Evolutionary conservation across 2,888 invertebrate species (phyloP).

Genomic region (Drosophila kuntzei): DNA sequence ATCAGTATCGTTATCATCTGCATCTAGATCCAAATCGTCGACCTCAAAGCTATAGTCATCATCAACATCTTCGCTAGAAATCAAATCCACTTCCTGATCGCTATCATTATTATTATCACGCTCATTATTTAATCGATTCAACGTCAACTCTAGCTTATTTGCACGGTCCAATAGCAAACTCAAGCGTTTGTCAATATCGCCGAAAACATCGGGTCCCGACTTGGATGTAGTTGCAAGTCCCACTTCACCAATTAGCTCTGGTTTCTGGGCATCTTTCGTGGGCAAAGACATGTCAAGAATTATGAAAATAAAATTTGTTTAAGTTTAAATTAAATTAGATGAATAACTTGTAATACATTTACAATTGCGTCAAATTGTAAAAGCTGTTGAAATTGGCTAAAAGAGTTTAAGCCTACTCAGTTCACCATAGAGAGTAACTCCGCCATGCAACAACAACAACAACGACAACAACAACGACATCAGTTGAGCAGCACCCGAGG

Average conservation of each 20-base stretch:
- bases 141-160: slow-evolving; percentile 34
- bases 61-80: background rate
- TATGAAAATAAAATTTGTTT: background rate
- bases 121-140: slow-evolving; percentile 27
- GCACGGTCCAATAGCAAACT: slow-evolving; percentile 30
- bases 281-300: slow-evolving; percentile 29
- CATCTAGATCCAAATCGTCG: background rate
- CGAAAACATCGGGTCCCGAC: slow-evolving; percentile 18
- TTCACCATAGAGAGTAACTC: slow-evolving; percentile 1
- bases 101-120: background rate
- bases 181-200: slow-evolving; percentile 49
- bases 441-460: background rate
- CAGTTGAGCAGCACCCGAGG: slow-evolving; percentile 54
- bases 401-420: slow-evolving; percentile 38
- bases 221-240: slow-evolving; percentile 1
- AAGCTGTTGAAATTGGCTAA: background rate
- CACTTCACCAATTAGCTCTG: background rate
- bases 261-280: background rate
- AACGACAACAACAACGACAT: background rate
- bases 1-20: background rate
- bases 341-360: background rate
- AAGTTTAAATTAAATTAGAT: slow-evolving; percentile 2
- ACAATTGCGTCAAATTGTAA: background rate
- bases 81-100: background rate
- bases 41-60: slow-evolving; percentile 2